Percentiles rank a stretch among this genome's conserved stretches.
These are phyloP conservation scores for Brachionus manjavacas DNA, from an alignment of 1,140 invertebrate species.

Conservation along the genomic window DNA sequence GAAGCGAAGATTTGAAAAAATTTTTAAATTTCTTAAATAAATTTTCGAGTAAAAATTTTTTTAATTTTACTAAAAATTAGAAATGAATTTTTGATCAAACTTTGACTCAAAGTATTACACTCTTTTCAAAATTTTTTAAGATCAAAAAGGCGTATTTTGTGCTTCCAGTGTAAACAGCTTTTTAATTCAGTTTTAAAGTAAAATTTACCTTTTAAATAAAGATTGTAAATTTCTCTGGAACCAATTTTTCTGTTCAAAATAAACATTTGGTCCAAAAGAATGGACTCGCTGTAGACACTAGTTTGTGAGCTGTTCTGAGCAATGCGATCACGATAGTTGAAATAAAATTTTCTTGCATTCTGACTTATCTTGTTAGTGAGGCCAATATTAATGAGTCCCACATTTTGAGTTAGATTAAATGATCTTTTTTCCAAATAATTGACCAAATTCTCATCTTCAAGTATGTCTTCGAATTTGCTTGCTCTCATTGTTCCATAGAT, in stretches of 20 bases:
- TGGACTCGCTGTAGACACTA: not conserved
- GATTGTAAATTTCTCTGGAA: not conserved
- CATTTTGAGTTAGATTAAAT: not conserved
- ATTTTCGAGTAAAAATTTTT: too few relatives aligned
- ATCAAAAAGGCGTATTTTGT: not conserved
- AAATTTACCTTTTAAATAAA: conserved; percentile 35
- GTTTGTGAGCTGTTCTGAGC: not conserved
- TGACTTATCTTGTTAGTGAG: not conserved
- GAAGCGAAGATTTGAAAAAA: too few relatives aligned
- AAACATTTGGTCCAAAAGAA: conserved; percentile 22
- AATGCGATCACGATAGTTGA: not conserved
- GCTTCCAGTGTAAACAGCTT: not conserved
- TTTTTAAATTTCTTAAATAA: too few relatives aligned
- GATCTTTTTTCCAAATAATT: conserved; percentile 6
- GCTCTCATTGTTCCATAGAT: not conserved
- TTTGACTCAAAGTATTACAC: too few relatives aligned
- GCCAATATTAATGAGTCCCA: not conserved
- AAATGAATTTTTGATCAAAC: too few relatives aligned
- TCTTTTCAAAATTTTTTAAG: too few relatives aligned
- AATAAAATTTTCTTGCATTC: not conserved
- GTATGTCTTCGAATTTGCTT: not conserved
- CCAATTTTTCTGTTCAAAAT: not conserved
- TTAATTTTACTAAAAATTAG: too few relatives aligned
- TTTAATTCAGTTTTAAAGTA: too few relatives aligned
- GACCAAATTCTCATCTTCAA: not conserved